Percentiles rank a stretch among this genome's conserved stretches.
phyloP scores from a whole-genome alignment of 2,797 vertebrate genomes.

The Etheostoma perlongum region DNA sequence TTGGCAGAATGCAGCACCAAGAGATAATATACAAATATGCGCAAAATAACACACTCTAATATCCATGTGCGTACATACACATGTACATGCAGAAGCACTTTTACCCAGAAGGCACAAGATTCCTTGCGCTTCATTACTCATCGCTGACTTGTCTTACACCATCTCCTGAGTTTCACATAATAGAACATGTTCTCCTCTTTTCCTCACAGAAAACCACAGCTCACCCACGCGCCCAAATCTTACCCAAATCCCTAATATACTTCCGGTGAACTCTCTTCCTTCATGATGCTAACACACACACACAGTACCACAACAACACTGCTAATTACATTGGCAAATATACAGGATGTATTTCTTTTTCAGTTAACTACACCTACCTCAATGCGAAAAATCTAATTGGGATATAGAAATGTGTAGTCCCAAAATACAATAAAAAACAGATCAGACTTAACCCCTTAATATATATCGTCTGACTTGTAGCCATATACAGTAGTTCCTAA shows the following conservation, averaged over 20 bases:
- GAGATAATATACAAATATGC: slow-evolving; percentile 5
- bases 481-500: not conserved
- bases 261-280: slow-evolving; percentile 26
- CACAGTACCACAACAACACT: accelerated
- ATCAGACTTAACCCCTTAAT: not conserved
- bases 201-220: slow-evolving; percentile 26
- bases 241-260: slow-evolving; percentile 31
- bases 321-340: no score
- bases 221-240: slow-evolving; percentile 51
- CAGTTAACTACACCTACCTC: not conserved
- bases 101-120: slow-evolving; percentile 13
- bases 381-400: accelerated
- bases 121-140: slow-evolving; percentile 34
- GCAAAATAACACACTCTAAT: not conserved
- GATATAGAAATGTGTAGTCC: not conserved
- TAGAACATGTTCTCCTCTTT: slow-evolving; percentile 36
- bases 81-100: not conserved
- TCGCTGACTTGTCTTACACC: slow-evolving; percentile 34
- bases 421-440: not conserved
- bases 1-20: slow-evolving; percentile 26
- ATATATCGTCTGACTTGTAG: not conserved
- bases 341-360: not conserved
- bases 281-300: not conserved
- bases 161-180: slow-evolving; percentile 41
- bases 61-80: not conserved